A percentile compares a stretch with the other conserved stretches of the same genome.
phyloP scores from a whole-genome alignment of 1,140 invertebrate genomes.

The Muscidifurax raptorellus region DNA sequence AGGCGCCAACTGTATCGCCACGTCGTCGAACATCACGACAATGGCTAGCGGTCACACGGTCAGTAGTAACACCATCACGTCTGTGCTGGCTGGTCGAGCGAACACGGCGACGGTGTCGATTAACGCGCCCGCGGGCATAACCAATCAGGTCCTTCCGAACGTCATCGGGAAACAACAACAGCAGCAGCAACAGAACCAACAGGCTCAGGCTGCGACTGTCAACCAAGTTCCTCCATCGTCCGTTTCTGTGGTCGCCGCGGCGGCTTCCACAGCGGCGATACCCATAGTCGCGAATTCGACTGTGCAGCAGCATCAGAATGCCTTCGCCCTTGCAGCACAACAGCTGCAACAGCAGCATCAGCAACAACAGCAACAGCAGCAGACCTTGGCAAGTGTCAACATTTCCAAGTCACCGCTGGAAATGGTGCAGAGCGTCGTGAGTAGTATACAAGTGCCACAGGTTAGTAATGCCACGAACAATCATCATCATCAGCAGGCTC shows the following conservation, averaged over 20 bases:
- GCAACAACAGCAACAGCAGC: constrained; percentile 44
- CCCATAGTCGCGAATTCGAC: constrained; percentile 10
- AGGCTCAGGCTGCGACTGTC: not conserved
- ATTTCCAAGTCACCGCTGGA: constrained; percentile 84
- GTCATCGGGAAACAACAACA: constrained; percentile 62
- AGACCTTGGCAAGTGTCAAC: constrained; percentile 50
- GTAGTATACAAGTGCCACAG: constrained; percentile 82
- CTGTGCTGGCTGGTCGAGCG: constrained; percentile 83
- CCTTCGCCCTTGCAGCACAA: constrained; percentile 11
- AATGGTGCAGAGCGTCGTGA: constrained; percentile 88
- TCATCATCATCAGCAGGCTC: constrained; percentile 61
- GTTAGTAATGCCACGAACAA: constrained; percentile 63
- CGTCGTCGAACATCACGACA: constrained; percentile 78
- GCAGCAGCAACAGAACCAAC: constrained; percentile 52
- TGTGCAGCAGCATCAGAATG: constrained; percentile 46
- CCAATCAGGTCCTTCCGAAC: constrained; percentile 67
- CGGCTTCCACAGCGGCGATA: constrained; percentile 5
- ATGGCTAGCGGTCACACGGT: constrained; percentile 86
- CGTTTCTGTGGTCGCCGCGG: constrained; percentile 38
- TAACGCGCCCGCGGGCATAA: constrained; percentile 77
- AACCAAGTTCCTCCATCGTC: constrained; percentile 59
- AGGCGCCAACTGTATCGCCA: constrained; percentile 54
- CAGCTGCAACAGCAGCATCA: constrained; percentile 45
- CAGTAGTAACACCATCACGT: constrained; percentile 86
- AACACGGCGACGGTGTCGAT: constrained; percentile 85